Evolutionary conservation across 30 jellyfish, hydroid and myxozoan genomes (phyloP).

Genomic region (Cassiopea xamachana): DNA sequence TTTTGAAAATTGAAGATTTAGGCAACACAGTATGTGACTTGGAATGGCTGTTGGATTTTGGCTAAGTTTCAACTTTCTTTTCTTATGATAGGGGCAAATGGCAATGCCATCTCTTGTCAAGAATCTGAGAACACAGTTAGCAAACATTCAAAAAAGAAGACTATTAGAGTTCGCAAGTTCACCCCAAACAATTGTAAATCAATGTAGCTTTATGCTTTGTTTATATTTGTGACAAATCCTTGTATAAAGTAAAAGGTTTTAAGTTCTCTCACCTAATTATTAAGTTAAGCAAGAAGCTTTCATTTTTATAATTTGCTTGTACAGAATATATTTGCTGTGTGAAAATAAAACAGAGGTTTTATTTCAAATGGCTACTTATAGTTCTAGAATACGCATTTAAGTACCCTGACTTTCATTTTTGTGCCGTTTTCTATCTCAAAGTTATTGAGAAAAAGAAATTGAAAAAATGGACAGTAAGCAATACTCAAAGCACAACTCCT

Average conservation of each 20-base stretch:
- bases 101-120: neutral
- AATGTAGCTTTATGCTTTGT: constrained; percentile 47
- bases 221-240: constrained; percentile 14
- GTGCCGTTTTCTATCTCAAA: too few relatives aligned
- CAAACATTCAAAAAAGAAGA: constrained; percentile 53
- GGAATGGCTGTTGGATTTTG: too few relatives aligned
- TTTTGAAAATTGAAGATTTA: too few relatives aligned
- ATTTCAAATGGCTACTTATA: neutral
- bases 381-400: too few relatives aligned
- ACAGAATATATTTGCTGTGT: neutral
- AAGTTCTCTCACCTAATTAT: constrained; percentile 5
- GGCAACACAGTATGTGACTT: too few relatives aligned
- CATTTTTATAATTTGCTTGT: constrained; percentile 14
- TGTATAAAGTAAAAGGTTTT: constrained; percentile 31
- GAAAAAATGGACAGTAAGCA: too few relatives aligned
- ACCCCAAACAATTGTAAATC: constrained; percentile 78
- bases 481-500: too few relatives aligned
- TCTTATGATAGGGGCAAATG: constrained; percentile 34
- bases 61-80: neutral
- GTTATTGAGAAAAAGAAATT: too few relatives aligned
- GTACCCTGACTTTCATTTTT: too few relatives aligned
- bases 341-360: neutral
- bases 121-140: constrained; percentile 5
- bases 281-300: neutral
- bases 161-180: constrained; percentile 70